phyloP scores from a whole-genome alignment of 2,113 vertebrate species.

The Piliocolobus tephrosceles region DNA sequence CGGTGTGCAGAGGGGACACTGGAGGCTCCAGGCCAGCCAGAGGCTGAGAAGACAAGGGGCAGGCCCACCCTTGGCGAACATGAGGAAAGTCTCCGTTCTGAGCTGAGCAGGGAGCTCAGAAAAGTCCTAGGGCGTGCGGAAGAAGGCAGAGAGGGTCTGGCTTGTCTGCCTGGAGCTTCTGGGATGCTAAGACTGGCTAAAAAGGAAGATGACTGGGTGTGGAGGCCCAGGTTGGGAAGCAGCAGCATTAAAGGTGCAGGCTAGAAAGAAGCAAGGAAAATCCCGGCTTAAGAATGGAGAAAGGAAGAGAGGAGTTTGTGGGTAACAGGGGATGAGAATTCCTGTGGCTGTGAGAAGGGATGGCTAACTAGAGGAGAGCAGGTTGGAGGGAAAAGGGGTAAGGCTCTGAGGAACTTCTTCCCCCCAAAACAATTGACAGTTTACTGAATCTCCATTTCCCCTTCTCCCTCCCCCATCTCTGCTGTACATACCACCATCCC shows the following conservation, averaged over 20 bases:
- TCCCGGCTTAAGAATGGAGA: not conserved
- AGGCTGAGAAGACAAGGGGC: slow-evolving; percentile 18
- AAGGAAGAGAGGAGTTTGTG: not conserved
- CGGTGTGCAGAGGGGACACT: not conserved
- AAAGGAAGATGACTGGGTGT: not conserved
- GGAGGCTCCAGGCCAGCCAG: not conserved
- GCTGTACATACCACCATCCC: not conserved
- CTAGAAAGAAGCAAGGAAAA: slow-evolving; percentile 19
- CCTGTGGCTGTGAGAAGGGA: not conserved
- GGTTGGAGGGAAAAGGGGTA: not conserved
- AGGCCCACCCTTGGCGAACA: not conserved
- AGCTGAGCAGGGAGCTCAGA: not conserved
- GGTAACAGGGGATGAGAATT: not conserved
- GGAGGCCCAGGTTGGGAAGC: not conserved
- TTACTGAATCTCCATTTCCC: not conserved
- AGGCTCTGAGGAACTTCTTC: not conserved
- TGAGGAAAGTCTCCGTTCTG: not conserved
- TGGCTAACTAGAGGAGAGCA: not conserved
- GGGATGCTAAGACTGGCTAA: not conserved
- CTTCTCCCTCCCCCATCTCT: not conserved
- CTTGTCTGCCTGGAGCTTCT: not conserved
- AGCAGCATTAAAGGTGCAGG: not conserved
- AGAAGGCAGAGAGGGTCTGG: not conserved
- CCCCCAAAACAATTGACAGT: not conserved
- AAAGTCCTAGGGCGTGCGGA: not conserved